These are phyloP conservation scores for Leptura quadrifasciata DNA, from an alignment of 2,888 invertebrate genomes.

Conservation along the genomic window DNA sequence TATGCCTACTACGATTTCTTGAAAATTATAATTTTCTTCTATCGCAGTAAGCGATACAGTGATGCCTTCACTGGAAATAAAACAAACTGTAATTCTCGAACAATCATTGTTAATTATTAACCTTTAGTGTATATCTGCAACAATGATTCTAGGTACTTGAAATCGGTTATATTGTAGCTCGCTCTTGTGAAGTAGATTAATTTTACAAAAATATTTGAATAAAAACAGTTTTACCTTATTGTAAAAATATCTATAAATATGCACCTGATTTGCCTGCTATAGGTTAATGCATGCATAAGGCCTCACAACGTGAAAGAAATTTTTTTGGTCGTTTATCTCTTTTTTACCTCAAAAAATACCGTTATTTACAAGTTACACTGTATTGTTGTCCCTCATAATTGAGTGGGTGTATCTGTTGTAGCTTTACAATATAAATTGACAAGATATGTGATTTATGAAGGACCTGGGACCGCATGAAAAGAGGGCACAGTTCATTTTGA, in stretches of 20 bases:
- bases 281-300: neutral
- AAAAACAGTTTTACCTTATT: too few relatives aligned
- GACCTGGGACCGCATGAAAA: conserved; percentile 10
- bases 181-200: too few relatives aligned
- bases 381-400: conserved; percentile 16
- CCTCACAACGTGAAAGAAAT: neutral
- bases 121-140: too few relatives aligned
- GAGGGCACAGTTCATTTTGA: conserved; percentile 28
- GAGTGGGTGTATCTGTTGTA: conserved; percentile 30
- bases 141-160: too few relatives aligned
- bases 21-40: too few relatives aligned
- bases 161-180: too few relatives aligned
- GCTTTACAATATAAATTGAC: conserved; percentile 38
- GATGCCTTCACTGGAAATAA: too few relatives aligned
- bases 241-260: neutral
- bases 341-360: conserved; percentile 1
- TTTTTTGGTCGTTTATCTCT: conserved; percentile 4
- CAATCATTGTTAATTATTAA: too few relatives aligned
- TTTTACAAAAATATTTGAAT: too few relatives aligned
- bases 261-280: neutral
- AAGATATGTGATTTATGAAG: conserved; percentile 35
- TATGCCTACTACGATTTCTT: too few relatives aligned
- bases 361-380: conserved; percentile 22
- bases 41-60: too few relatives aligned
- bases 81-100: too few relatives aligned